These are phyloP conservation scores for Numenius arquata DNA, from an alignment of 2,113 vertebrate genomes.

Conservation along the genomic window DNA sequence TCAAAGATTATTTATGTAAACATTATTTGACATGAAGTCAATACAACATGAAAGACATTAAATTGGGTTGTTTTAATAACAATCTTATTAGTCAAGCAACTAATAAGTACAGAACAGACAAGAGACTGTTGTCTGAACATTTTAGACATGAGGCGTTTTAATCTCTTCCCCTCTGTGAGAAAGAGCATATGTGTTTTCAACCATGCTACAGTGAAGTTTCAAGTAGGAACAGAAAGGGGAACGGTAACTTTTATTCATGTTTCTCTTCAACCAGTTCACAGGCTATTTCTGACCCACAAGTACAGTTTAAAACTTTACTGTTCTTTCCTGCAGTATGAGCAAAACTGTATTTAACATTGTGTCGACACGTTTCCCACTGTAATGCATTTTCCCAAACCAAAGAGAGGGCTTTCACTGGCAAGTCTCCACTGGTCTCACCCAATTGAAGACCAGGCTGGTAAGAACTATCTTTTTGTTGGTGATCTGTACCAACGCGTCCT, in stretches of 20 bases:
- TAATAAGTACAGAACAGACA: not conserved
- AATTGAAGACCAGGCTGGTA: not conserved
- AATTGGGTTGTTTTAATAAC: constrained; percentile 22
- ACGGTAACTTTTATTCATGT: not conserved
- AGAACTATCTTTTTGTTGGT: not conserved
- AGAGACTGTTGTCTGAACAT: not conserved
- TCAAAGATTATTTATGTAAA: constrained; percentile 20
- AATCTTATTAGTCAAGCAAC: not conserved
- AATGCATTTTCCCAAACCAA: not conserved
- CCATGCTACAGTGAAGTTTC: not conserved
- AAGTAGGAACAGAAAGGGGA: not conserved
- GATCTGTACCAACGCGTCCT: not conserved
- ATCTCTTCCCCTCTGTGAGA: not conserved
- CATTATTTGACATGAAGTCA: constrained; percentile 34
- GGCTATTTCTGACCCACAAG: not conserved
- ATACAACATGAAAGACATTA: not conserved
- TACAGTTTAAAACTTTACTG: not conserved
- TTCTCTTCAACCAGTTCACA: not conserved
- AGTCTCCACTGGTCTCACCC: not conserved
- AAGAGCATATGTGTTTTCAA: not conserved
- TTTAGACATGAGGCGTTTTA: not conserved
- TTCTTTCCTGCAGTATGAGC: not conserved
- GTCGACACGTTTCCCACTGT: not conserved
- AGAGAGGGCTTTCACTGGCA: not conserved
- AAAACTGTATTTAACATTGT: not conserved